Percentiles rank a stretch among this genome's conserved stretches.
phyloP scores from a whole-genome alignment of 2,113 vertebrate genomes.

The Damaliscus lunatus region DNA sequence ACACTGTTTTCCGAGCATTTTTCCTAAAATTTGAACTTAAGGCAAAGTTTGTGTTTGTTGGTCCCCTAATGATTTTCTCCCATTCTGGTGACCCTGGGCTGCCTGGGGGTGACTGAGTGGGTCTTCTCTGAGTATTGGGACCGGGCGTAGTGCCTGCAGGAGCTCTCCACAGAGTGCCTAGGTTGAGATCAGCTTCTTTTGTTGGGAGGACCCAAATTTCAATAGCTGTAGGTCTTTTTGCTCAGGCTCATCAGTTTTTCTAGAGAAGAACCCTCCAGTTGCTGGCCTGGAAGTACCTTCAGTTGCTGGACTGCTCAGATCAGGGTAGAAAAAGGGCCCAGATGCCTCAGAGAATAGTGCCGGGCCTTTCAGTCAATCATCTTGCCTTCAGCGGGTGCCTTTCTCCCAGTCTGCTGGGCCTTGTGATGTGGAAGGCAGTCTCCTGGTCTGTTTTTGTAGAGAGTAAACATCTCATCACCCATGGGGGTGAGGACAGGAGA shows the following conservation, averaged over 20 bases:
- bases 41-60: neutral
- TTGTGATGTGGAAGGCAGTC: neutral
- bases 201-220: neutral
- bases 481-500: neutral
- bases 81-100: neutral
- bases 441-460: neutral
- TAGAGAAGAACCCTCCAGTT: neutral
- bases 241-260: neutral
- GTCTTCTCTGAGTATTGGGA: neutral
- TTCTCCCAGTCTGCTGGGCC: neutral
- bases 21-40: neutral
- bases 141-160: neutral
- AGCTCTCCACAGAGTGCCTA: neutral
- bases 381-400: neutral
- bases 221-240: neutral
- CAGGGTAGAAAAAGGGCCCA: too few species aligned
- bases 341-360: neutral
- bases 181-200: neutral
- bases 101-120: neutral
- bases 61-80: neutral
- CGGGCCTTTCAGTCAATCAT: rapidly evolving
- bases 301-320: neutral
- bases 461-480: neutral
- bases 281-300: neutral
- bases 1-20: neutral